Evolutionary conservation across 2,797 vertebrate species (phyloP).

Genomic region (Dipus sagitta): DNA sequence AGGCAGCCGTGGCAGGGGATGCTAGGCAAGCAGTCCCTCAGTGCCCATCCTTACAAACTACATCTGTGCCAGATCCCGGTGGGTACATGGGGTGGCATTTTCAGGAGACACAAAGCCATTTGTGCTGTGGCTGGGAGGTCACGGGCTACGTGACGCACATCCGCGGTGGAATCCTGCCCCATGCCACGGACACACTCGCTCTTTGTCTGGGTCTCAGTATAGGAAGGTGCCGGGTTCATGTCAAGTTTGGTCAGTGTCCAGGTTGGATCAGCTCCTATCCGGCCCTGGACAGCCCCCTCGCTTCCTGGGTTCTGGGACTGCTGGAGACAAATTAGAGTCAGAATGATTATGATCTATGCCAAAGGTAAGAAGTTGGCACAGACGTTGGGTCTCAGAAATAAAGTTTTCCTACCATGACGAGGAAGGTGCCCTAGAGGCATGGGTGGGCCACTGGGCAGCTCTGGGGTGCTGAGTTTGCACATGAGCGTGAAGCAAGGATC

Average conservation of each 20-base stretch:
- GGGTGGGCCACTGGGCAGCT: background rate
- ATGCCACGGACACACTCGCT: background rate
- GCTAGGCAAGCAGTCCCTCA: fast-evolving
- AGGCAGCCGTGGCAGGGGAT: background rate
- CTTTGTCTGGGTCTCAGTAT: conserved; percentile 67
- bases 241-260: conserved; percentile 48
- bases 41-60: too few relatives aligned
- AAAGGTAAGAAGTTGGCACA: background rate
- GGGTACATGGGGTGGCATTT: background rate
- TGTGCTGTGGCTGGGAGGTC: background rate
- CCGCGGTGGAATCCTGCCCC: background rate
- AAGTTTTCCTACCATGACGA: background rate
- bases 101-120: background rate
- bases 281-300: background rate
- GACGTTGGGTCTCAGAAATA: background rate
- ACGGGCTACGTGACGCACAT: background rate
- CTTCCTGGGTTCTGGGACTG: background rate
- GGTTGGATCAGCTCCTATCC: conserved; percentile 13
- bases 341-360: background rate
- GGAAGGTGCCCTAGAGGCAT: background rate
- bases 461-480: background rate
- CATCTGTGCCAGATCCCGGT: fast-evolving
- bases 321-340: background rate
- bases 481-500: background rate
- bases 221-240: background rate